Evolutionary conservation across 1,140 invertebrate species (phyloP).

Genomic region (Pissodes strobi): DNA sequence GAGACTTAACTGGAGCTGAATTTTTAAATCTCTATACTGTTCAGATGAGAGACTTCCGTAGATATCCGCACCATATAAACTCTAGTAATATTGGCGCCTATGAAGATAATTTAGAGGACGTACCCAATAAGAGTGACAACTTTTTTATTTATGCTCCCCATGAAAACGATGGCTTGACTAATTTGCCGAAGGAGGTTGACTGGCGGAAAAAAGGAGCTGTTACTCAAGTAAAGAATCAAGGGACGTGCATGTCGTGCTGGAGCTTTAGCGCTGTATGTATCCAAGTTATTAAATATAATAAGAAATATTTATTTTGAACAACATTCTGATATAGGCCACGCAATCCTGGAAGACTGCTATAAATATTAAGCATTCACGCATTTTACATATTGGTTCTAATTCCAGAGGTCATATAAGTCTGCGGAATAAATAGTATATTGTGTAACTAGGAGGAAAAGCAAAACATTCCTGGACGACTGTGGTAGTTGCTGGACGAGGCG

Average conservation of each 20-base stretch:
- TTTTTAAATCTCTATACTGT: constrained; percentile 74
- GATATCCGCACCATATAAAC: constrained; percentile 65
- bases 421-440: too few relatives aligned
- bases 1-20: constrained; percentile 83
- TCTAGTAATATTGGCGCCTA: neutral
- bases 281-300: neutral
- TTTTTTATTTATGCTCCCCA: neutral
- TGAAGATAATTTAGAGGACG: too few relatives aligned
- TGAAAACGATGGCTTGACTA: neutral
- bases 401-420: too few relatives aligned
- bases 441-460: too few relatives aligned
- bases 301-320: neutral
- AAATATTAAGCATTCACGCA: neutral
- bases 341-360: neutral
- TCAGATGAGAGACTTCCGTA: too few relatives aligned
- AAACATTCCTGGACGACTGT: too few relatives aligned
- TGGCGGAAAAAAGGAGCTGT: constrained; percentile 87
- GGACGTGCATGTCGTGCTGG: constrained; percentile 92
- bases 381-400: too few relatives aligned
- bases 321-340: too few relatives aligned
- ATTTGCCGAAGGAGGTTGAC: constrained; percentile 75
- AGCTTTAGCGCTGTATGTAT: constrained; percentile 78
- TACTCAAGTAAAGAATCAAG: constrained; percentile 90
- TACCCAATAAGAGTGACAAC: neutral
- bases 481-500: too few relatives aligned